phyloP scores from a whole-genome alignment of 2,797 vertebrate genomes.

The Coccyzus lansbergi region DNA sequence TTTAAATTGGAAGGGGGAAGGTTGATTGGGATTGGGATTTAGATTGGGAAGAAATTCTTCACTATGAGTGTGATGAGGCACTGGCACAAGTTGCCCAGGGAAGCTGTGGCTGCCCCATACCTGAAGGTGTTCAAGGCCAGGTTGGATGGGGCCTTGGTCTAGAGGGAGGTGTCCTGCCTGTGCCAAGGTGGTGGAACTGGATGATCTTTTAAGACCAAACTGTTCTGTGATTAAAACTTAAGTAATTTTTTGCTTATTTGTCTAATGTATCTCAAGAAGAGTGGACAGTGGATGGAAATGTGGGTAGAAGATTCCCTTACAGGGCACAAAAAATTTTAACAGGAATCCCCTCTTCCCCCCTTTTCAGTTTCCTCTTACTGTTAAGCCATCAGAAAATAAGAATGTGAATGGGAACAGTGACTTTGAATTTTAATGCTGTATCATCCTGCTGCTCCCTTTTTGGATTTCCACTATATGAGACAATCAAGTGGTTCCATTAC shows the following conservation, averaged over 20 bases:
- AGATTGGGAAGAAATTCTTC: too few species aligned
- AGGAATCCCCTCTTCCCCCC: background rate
- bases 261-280: background rate
- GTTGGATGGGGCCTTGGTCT: too few species aligned
- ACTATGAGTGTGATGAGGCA: too few species aligned
- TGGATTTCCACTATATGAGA: background rate
- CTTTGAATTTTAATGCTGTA: background rate
- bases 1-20: too few species aligned
- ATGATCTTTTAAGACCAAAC: too few species aligned
- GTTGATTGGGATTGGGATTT: too few species aligned
- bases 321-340: background rate
- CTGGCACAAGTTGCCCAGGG: too few species aligned
- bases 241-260: background rate
- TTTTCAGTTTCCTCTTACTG: background rate
- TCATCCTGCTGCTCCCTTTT: background rate
- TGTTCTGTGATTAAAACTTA: background rate
- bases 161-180: too few species aligned
- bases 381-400: accelerated
- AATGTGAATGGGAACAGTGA: background rate
- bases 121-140: too few species aligned
- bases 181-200: too few species aligned
- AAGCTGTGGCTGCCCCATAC: too few species aligned
- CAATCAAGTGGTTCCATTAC: background rate
- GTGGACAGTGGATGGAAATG: background rate
- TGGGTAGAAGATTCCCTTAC: background rate